A percentile compares a stretch with the other conserved stretches of the same genome.
These are phyloP conservation scores for Apis florea DNA, from an alignment of 1,140 invertebrate species.

Conservation along the genomic window DNA sequence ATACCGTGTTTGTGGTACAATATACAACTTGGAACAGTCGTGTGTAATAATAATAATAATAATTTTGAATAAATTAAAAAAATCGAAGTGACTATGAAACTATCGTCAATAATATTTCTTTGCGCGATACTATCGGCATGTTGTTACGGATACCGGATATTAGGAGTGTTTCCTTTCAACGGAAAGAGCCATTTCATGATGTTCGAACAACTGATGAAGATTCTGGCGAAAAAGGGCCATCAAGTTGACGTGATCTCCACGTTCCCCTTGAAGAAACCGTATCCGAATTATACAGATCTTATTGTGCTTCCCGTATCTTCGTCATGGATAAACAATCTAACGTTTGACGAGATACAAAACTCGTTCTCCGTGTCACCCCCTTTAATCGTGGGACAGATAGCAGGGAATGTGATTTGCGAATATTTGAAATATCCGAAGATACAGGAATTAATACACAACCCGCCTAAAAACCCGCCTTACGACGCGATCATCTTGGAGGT, in stretches of 20 bases:
- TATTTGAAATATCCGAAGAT: constrained; percentile 24
- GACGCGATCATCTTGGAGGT: constrained; percentile 64
- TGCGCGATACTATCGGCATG: constrained; percentile 19
- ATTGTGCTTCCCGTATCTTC: constrained; percentile 21
- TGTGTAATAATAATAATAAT: background rate
- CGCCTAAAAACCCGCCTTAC: constrained; percentile 59
- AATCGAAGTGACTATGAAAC: constrained; percentile 33
- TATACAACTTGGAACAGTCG: too few species aligned
- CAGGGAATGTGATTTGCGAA: constrained; percentile 48
- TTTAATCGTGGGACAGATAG: background rate
- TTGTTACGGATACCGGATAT: constrained; percentile 66
- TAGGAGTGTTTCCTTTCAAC: constrained; percentile 78
- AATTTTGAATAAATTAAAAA: background rate
- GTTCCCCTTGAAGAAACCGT: constrained; percentile 77
- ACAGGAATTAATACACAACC: constrained; percentile 38
- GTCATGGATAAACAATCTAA: constrained; percentile 64
- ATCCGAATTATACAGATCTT: constrained; percentile 81
- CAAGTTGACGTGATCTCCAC: constrained; percentile 81
- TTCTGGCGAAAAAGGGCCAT: constrained; percentile 81
- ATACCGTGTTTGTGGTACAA: too few species aligned
- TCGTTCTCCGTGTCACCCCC: rapidly evolving
- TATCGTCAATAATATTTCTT: background rate
- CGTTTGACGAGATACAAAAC: constrained; percentile 13
- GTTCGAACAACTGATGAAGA: constrained; percentile 81
- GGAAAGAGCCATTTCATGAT: constrained; percentile 82